Percentiles rank a stretch among this genome's conserved stretches.
Evolutionary conservation across 2,113 vertebrate species (phyloP).

Genomic region (Anseranas semipalmata): DNA sequence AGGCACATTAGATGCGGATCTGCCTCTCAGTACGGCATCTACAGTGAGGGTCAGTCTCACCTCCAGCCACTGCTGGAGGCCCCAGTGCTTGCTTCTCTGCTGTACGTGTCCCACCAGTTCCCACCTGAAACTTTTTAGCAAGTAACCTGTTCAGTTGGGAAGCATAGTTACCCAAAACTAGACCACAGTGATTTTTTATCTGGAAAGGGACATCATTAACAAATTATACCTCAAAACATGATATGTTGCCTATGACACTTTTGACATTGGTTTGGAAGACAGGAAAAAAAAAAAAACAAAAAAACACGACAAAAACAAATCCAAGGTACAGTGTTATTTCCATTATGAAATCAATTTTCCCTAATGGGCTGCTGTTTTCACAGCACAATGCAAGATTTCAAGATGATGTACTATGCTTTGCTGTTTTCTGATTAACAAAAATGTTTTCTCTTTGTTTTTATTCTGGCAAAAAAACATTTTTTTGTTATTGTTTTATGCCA

Average conservation of each 20-base stretch:
- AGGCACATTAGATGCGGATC: not conserved
- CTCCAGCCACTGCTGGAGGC: not conserved
- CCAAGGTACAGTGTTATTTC: not conserved
- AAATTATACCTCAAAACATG: not conserved
- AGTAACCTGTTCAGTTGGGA: not conserved
- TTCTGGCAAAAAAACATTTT: not conserved
- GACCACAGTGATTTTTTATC: not conserved
- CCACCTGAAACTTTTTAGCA: not conserved
- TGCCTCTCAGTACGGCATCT: not conserved
- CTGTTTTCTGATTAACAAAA: not conserved
- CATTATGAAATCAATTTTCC: not conserved
- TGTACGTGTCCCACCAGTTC: not conserved
- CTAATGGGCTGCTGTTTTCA: not conserved
- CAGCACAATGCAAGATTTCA: not conserved
- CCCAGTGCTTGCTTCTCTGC: not conserved
- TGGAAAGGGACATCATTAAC: not conserved
- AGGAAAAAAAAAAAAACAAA: not conserved
- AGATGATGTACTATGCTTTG: not conserved
- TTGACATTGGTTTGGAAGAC: not conserved
- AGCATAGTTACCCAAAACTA: not conserved
- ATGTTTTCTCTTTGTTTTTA: not conserved
- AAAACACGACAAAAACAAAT: not conserved
- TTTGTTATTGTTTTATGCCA: not conserved
- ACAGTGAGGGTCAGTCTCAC: not conserved
- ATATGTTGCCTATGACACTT: not conserved